Conservation (phyloP, 2,888 invertebrate species). For the Watsonalla cultraria region DNA sequence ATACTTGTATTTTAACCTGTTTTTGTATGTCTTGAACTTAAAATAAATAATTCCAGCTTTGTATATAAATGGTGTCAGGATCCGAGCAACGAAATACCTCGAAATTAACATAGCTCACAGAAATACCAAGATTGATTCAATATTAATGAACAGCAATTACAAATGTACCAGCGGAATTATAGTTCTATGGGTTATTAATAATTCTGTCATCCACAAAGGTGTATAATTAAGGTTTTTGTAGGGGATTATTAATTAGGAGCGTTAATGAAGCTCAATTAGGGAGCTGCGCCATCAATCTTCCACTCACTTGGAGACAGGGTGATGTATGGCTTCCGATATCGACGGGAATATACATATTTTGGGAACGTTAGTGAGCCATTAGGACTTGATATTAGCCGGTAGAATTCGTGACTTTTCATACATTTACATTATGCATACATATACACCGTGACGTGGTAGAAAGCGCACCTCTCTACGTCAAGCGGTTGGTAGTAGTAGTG, state of each 20-base stretch:
- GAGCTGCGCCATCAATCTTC: constrained; percentile 51
- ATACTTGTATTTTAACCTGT: no score
- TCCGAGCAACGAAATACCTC: no score
- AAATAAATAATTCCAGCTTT: no score
- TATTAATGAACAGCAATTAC: neutral
- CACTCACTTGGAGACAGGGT: constrained; percentile 33
- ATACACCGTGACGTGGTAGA: no score
- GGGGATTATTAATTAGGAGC: constrained; percentile 40
- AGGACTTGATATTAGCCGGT: constrained; percentile 5
- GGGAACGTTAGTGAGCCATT: constrained; percentile 10
- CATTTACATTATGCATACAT: no score
- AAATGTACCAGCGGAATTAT: constrained; percentile 1
- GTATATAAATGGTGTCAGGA: no score
- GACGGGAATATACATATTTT: constrained; percentile 17
- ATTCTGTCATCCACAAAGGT: constrained; percentile 21
- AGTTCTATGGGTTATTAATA: constrained; percentile 16
- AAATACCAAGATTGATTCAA: no score
- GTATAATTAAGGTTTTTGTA: constrained; percentile 33
- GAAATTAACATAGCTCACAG: no score
- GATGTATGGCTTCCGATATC: constrained; percentile 48
- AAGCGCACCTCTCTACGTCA: no score
- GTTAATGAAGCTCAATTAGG: constrained; percentile 55
- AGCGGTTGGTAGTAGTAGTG: no score
- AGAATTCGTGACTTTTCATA: no score
- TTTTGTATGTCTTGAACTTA: no score